Evolutionary conservation across 1,140 invertebrate genomes (phyloP), one percentile per base, ranked within the genome.

Genomic region (Drosophila biarmipes): DNA sequence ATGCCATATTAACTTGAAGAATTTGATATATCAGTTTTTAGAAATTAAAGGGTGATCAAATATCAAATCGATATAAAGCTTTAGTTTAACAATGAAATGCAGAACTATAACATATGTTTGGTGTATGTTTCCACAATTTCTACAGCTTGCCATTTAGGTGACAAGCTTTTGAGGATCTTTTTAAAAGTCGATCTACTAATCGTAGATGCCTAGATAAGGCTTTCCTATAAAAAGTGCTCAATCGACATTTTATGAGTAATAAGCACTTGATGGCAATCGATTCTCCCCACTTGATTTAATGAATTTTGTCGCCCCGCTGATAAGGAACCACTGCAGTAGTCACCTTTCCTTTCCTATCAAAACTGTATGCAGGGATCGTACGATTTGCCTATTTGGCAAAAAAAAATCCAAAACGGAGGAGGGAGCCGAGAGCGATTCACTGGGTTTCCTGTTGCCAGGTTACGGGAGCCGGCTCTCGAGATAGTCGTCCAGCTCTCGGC

Each of bases 361-460:
- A n/a, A 27, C 43, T 69, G 14, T 45, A 54, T 69, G 63, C 49
- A 68, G 15, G 27, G 40, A 46, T 69, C 67, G 42, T 56, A 69
- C 42, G 67, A 71, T 67, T 56, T 4, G 63, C 34, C 42, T 17
- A 56, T 31, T 69, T n/a, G 49, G 40, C 40, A 38, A 19, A 21
- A 34, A 21, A 34, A 24, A 24, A 24, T 69, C 24, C 31, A 35
- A 38, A 29, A 11, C 24, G 11, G 8, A 51, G 34, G 34, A 14
- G 24, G 31, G 11, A 17, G 62, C 43, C 40, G 38, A 19, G 34
- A 29, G 8, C 11, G 45, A 57, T 34, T 40, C 58, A 51, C 38
- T 63, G 34, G 45, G 64, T 15, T 69, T 38, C 62, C 42, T 71
- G 67, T 71, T 71, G 67, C 67, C 63, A 71, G 21, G 63, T 69